These are phyloP conservation scores for Phacellophora camtschatica DNA, from an alignment of 30 jellyfish, hydroid and myxozoan species.

Conservation along the genomic window DNA sequence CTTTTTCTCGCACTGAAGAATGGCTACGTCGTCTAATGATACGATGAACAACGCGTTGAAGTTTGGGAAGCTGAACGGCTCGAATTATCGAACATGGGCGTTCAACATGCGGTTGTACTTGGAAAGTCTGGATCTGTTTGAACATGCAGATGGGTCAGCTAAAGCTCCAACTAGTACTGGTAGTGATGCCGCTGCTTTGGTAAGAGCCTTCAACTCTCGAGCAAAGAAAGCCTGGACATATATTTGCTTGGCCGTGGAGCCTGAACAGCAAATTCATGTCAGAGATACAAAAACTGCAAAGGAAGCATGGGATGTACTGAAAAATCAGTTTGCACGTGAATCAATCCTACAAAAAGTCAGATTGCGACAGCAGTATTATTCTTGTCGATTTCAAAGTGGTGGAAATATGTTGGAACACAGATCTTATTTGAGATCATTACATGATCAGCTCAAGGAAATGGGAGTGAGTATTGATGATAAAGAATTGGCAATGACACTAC, in stretches of 20 bases:
- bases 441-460: too few relatives aligned
- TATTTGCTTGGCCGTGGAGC: not conserved
- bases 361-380: too few relatives aligned
- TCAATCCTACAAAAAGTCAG: too few relatives aligned
- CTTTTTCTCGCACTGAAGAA: constrained; percentile 1
- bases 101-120: constrained; percentile 43
- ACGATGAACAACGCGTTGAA: not conserved
- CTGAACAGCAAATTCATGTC: not conserved
- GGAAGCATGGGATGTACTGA: too few relatives aligned
- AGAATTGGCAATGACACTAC: too few relatives aligned
- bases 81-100: constrained; percentile 51
- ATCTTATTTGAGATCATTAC: too few relatives aligned
- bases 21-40: constrained; percentile 9
- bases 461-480: too few relatives aligned
- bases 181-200: not conserved
- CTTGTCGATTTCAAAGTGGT: too few relatives aligned
- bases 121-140: constrained; percentile 42
- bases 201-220: not conserved
- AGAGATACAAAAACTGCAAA: not conserved
- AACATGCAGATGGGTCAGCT: constrained; percentile 55
- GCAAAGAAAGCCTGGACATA: not conserved
- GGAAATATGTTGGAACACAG: too few relatives aligned
- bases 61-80: constrained; percentile 36
- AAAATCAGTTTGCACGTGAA: too few relatives aligned
- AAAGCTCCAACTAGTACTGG: constrained; percentile 19